Conservation (phyloP, 2,888 invertebrate genomes). For the Tenthredo notha region DNA sequence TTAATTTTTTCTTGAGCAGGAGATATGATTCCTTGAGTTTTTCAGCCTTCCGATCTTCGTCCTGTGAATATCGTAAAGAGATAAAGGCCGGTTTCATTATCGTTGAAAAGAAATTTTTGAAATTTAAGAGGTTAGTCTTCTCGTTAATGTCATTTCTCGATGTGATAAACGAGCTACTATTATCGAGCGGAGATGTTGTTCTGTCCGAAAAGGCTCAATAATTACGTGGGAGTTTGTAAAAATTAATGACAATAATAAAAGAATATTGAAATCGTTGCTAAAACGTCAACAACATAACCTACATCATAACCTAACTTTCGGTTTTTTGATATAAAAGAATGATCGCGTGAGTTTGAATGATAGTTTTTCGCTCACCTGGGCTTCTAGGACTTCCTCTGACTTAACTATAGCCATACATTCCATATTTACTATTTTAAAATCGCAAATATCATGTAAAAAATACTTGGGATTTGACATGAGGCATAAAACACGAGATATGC, state of each 20-base stretch:
- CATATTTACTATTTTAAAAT: constrained; percentile 26
- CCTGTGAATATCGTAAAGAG: constrained; percentile 57
- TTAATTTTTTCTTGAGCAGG: constrained; percentile 67
- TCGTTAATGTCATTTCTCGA: not conserved
- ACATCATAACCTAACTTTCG: constrained; percentile 21
- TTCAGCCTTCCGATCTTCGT: constrained; percentile 58
- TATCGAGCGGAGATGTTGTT: not conserved
- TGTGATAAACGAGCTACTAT: not conserved
- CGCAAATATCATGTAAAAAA: constrained; percentile 25
- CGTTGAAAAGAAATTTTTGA: not conserved
- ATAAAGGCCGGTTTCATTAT: not conserved
- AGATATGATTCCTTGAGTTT: constrained; percentile 64
- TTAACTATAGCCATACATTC: constrained; percentile 33
- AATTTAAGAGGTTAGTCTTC: not conserved
- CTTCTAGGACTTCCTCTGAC: constrained; percentile 16
- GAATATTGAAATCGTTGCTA: not conserved
- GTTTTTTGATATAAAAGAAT: not conserved
- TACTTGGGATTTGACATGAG: constrained; percentile 31
- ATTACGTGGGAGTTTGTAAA: not conserved
- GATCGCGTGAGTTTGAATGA: not conserved
- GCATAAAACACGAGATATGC: not conserved
- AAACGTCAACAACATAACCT: constrained; percentile 39
- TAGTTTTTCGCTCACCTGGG: constrained; percentile 23
- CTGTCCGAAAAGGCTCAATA: not conserved
- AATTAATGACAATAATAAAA: not conserved